Evolutionary conservation across 53 echinoderm and acorn worm species (phyloP).

Genomic region (Glandiceps talaboti): DNA sequence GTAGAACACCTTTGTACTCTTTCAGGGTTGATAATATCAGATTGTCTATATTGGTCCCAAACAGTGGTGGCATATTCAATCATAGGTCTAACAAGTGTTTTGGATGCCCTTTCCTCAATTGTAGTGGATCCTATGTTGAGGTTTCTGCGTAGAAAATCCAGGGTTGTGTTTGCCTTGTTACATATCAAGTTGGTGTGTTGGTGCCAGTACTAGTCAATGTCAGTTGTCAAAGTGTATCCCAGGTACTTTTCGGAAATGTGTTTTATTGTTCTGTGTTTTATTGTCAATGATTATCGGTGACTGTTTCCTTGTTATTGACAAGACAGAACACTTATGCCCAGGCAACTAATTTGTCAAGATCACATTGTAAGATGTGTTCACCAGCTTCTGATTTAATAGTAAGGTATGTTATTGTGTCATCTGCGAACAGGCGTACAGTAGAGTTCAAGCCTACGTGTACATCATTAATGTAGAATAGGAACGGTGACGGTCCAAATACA

Average conservation of each 20-base stretch:
- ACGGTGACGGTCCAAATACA: conserved; percentile 24
- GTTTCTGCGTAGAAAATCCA: conserved; percentile 13
- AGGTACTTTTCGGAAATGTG: not conserved
- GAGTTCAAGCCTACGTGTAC: conserved; percentile 16
- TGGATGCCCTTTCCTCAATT: conserved; percentile 16
- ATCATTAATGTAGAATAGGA: conserved; percentile 32
- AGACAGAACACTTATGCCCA: conserved; percentile 14
- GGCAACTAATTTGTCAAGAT: conserved; percentile 3
- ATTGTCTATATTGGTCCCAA: conserved; percentile 15
- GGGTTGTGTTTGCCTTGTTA: conserved; percentile 14
- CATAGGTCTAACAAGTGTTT: conserved; percentile 11
- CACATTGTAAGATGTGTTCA: not conserved
- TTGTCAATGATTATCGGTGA: conserved; percentile 6
- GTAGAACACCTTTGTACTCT: conserved; percentile 19
- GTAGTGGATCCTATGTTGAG: not conserved
- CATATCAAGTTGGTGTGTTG: not conserved
- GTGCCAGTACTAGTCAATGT: conserved; percentile 10
- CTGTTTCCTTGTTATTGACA: conserved; percentile 9
- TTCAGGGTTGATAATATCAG: conserved; percentile 5
- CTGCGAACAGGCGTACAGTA: conserved; percentile 20
- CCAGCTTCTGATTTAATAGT: conserved; percentile 11
- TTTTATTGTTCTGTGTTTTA: conserved; percentile 3
- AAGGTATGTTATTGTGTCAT: conserved; percentile 15
- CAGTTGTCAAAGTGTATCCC: conserved; percentile 7
- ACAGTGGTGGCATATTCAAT: conserved; percentile 9